Evolutionary conservation across 1,140 invertebrate genomes (phyloP).

Genomic region (Lepidurus arcticus): DNA sequence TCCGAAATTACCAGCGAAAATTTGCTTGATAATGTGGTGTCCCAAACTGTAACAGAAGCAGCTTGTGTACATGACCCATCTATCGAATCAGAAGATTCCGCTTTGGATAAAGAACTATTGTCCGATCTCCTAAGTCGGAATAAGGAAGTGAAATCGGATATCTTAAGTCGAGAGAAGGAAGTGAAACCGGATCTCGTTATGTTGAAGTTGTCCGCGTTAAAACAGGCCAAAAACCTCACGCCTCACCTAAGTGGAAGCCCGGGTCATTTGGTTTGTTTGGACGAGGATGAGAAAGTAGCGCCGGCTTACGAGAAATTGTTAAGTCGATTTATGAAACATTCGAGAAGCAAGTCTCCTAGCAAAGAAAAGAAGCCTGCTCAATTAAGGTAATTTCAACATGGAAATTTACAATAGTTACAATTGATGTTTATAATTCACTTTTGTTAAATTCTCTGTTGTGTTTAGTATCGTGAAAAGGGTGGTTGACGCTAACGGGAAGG

Average conservation of each 20-base stretch:
- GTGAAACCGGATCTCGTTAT: background rate
- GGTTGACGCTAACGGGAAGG: background rate
- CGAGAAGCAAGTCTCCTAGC: background rate
- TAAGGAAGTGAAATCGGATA: background rate
- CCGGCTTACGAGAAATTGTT: background rate
- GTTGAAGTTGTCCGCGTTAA: background rate
- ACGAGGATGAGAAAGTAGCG: background rate
- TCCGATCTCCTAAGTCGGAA: background rate
- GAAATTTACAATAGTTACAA: too few species aligned
- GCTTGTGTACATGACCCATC: background rate
- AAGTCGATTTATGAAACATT: background rate
- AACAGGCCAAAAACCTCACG: background rate
- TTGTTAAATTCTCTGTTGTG: background rate
- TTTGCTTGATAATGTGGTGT: background rate
- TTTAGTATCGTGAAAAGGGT: conserved; percentile 1
- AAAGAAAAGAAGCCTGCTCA: background rate
- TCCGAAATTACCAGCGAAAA: background rate
- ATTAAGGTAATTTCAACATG: background rate
- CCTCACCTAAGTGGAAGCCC: background rate
- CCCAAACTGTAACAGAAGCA: background rate
- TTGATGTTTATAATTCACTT: too few species aligned
- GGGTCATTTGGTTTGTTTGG: background rate
- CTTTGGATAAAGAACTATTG: background rate
- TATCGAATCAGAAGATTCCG: background rate
- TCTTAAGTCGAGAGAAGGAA: background rate